Evolutionary conservation across 2,888 invertebrate species (phyloP).

Genomic region (Marasmarcha lunaedactyla): DNA sequence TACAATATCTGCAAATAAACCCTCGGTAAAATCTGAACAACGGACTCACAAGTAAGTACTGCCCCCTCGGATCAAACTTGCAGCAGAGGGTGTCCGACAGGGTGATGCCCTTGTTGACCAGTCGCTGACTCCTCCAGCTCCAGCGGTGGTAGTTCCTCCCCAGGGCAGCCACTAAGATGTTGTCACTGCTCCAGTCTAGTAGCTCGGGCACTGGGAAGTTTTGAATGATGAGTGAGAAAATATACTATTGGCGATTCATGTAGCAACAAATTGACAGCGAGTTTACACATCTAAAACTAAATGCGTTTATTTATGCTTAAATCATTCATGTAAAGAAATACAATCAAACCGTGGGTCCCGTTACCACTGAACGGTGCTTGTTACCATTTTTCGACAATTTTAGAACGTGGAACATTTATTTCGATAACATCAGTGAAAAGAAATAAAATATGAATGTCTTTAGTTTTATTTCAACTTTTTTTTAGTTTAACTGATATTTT

Average conservation of each 20-base stretch:
- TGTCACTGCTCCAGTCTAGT: constrained; percentile 51
- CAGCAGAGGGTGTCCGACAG: constrained; percentile 34
- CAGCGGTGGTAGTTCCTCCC: constrained; percentile 49
- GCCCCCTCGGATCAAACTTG: constrained; percentile 48
- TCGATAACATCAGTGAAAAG: too few species aligned
- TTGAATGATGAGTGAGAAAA: not conserved
- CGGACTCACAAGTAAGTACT: constrained; percentile 25
- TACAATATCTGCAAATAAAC: too few species aligned
- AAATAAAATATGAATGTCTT: too few species aligned
- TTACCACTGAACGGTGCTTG: too few species aligned
- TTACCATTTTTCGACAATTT: too few species aligned
- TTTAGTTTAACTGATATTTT: too few species aligned
- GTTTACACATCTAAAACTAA: too few species aligned
- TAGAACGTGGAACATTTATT: too few species aligned
- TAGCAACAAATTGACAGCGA: not conserved
- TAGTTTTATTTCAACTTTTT: too few species aligned
- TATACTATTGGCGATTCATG: not conserved
- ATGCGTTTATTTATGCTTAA: too few species aligned
- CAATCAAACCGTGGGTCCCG: too few species aligned
- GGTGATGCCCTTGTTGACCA: constrained; percentile 33
- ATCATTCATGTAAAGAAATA: constrained; percentile 3
- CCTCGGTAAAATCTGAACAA: too few species aligned
- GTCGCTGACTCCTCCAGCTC: constrained; percentile 47
- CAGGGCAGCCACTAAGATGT: constrained; percentile 50
- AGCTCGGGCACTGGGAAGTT: constrained; percentile 54